Conservation (phyloP, 2,888 invertebrate species). For the Theretra japonica region DNA sequence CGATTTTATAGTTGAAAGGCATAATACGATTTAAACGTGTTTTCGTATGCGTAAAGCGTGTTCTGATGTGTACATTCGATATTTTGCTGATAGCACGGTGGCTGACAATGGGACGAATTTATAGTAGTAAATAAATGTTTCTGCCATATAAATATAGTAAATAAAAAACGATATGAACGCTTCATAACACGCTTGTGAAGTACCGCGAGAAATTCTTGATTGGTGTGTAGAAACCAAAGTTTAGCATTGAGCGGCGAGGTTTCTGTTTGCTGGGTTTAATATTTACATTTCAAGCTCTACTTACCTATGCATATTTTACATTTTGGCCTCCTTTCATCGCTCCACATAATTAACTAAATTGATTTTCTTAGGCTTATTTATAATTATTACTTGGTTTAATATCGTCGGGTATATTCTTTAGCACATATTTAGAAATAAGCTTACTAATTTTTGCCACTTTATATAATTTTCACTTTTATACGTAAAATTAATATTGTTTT, state of each 20-base stretch:
- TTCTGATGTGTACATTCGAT: conserved; percentile 62
- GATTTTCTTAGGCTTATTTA: too few relatives aligned
- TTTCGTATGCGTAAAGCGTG: conserved; percentile 66
- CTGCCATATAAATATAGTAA: not conserved
- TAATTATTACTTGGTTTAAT: too few relatives aligned
- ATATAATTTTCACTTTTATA: too few relatives aligned
- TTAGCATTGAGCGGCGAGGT: not conserved
- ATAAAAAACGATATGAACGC: not conserved
- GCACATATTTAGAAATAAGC: too few relatives aligned
- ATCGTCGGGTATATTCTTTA: too few relatives aligned
- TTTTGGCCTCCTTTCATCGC: too few relatives aligned
- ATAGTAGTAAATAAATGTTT: conserved; percentile 51
- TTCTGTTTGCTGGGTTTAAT: not conserved
- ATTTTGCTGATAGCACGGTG: conserved; percentile 55
- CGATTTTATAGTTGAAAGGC: conserved; percentile 49
- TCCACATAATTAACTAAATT: too few relatives aligned
- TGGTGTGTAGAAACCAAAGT: not conserved
- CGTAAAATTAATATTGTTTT: too few relatives aligned
- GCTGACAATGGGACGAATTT: conserved; percentile 45
- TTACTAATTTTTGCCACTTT: too few relatives aligned
- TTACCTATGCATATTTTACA: not conserved
- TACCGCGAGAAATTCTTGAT: not conserved
- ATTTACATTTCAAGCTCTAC: not conserved
- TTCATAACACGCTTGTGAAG: not conserved
- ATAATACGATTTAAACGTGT: conserved; percentile 64